These are phyloP conservation scores for Martes flavigula DNA, from an alignment of 2,797 vertebrate species.

Conservation along the genomic window DNA sequence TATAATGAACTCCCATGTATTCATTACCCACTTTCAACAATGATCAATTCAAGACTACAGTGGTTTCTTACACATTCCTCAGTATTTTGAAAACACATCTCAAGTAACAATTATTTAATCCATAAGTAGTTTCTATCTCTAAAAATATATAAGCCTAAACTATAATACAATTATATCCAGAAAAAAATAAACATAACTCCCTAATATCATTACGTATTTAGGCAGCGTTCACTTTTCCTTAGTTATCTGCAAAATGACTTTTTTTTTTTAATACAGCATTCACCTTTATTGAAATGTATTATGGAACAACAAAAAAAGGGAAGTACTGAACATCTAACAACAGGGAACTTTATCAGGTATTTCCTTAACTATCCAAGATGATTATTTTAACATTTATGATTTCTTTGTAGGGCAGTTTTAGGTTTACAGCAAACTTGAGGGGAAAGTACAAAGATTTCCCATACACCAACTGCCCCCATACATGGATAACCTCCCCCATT, in stretches of 20 bases:
- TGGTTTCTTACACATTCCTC: neutral
- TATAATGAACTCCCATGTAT: neutral
- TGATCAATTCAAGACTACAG: neutral
- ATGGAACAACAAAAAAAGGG: neutral
- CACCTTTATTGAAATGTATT: neutral
- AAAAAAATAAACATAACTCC: neutral
- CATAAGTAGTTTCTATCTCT: neutral
- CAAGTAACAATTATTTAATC: slow-evolving; percentile 4
- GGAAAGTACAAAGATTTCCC: neutral
- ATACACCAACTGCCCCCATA: neutral
- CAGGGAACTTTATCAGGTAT: neutral
- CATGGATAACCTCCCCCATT: neutral
- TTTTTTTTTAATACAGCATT: neutral
- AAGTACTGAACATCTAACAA: neutral
- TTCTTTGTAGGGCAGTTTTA: slow-evolving; percentile 17
- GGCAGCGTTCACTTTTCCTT: neutral
- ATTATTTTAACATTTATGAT: neutral
- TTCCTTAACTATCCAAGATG: neutral
- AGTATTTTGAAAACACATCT: neutral
- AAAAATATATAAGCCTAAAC: neutral
- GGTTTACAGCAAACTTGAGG: neutral
- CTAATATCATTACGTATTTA: neutral
- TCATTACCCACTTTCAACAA: neutral
- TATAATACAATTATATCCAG: neutral
- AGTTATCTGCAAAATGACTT: neutral